These are phyloP conservation scores for Rallus limicola DNA, from an alignment of 2,113 vertebrate genomes.

Conservation along the genomic window DNA sequence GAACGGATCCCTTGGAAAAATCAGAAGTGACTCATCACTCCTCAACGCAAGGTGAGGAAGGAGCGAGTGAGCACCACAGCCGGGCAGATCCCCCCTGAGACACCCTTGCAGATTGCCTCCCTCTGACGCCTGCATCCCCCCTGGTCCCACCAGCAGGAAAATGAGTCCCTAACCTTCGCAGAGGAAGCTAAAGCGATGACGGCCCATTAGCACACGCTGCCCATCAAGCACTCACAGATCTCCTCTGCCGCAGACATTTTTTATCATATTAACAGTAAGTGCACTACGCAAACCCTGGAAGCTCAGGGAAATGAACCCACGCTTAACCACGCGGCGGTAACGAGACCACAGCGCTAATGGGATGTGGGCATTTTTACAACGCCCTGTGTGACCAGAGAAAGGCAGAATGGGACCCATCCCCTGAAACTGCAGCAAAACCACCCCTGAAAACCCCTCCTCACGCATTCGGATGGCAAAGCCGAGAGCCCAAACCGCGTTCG, in stretches of 20 bases:
- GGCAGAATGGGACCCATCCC: background rate
- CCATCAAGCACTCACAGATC: background rate
- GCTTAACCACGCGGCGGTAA: fast-evolving
- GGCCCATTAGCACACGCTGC: slow-evolving; percentile 14
- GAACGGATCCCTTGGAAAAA: background rate
- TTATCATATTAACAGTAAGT: background rate
- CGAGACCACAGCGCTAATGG: background rate
- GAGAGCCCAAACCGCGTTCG: background rate
- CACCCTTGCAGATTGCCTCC: background rate
- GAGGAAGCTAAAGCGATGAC: background rate
- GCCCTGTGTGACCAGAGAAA: background rate
- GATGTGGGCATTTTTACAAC: background rate
- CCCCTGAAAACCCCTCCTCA: background rate
- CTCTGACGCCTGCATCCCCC: background rate
- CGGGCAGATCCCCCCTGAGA: background rate
- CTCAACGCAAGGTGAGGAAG: fast-evolving
- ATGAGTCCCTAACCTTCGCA: background rate
- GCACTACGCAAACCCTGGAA: background rate
- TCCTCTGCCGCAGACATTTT: background rate
- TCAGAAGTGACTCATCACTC: background rate
- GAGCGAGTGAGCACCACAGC: background rate
- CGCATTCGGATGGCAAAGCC: fast-evolving
- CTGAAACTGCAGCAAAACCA: background rate
- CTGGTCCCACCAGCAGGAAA: background rate
- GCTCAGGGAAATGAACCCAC: background rate